These are phyloP conservation scores for Etheostoma perlongum DNA, from an alignment of 2,797 vertebrate species.

Conservation along the genomic window DNA sequence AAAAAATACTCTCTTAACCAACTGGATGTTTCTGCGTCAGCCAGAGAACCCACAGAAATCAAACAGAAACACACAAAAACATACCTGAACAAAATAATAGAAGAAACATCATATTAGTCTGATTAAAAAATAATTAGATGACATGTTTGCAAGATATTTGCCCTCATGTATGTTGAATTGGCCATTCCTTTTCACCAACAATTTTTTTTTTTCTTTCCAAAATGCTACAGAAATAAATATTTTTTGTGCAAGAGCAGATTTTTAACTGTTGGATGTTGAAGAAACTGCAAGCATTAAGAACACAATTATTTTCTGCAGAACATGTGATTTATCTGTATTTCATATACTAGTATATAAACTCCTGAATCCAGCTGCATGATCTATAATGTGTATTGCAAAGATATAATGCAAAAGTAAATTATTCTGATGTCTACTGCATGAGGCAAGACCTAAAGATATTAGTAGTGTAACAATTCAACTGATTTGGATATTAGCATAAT, in stretches of 20 bases:
- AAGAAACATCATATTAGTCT: not conserved
- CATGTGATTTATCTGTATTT: not conserved
- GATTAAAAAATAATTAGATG: not conserved
- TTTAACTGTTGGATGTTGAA: not conserved
- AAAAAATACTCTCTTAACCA: constrained; percentile 47
- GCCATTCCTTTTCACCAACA: not conserved
- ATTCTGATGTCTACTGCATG: not conserved
- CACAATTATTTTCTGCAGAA: not conserved
- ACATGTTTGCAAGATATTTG: not conserved
- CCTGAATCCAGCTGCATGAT: not conserved
- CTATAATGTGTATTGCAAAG: not conserved
- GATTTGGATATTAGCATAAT: not conserved
- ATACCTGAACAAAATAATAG: not conserved
- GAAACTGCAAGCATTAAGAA: not conserved
- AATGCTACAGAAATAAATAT: not conserved
- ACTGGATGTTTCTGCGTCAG: constrained; percentile 48
- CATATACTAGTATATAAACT: not conserved
- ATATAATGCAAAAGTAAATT: not conserved
- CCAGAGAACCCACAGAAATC: constrained; percentile 46
- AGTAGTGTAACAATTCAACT: not conserved
- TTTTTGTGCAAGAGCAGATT: not conserved
- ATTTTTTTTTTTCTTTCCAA: not conserved
- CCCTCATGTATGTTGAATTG: not conserved
- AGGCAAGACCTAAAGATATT: not conserved
- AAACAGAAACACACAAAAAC: constrained; percentile 6